Conservation (phyloP, 2,113 vertebrate species). For the Smithornis capensis region DNA sequence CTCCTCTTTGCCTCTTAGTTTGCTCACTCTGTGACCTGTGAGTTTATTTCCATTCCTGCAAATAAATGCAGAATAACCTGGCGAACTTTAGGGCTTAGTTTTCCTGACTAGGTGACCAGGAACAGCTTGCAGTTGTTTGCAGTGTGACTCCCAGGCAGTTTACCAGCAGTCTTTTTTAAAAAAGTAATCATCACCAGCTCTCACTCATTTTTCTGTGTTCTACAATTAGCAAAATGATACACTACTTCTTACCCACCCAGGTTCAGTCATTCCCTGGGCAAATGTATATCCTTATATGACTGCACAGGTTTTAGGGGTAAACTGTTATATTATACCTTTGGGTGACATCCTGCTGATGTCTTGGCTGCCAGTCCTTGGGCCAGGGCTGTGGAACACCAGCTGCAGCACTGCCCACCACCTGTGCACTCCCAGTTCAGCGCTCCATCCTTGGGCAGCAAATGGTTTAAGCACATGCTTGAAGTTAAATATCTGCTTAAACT, state of each 20-base stretch:
- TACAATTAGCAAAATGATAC: not conserved
- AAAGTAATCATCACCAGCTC: not conserved
- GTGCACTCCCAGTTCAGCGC: accelerated
- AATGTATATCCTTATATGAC: not conserved
- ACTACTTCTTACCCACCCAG: not conserved
- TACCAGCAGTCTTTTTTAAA: not conserved
- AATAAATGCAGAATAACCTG: not conserved
- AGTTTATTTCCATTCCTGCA: not conserved
- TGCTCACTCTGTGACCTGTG: not conserved
- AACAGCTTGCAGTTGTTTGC: not conserved
- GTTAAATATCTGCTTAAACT: not conserved
- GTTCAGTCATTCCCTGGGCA: not conserved
- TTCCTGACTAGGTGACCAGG: not conserved
- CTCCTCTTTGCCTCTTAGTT: not conserved
- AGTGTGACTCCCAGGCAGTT: not conserved
- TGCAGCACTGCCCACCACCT: not conserved
- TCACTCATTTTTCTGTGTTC: not conserved
- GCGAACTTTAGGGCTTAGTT: not conserved
- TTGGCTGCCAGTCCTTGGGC: not conserved
- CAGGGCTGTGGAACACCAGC: not conserved
- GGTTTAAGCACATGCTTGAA: not conserved
- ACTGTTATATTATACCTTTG: not conserved
- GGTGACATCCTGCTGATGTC: not conserved
- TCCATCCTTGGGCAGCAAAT: not conserved
- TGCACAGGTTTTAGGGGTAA: not conserved